Conservation (phyloP, 2,113 vertebrate species). For the Apistogramma diplotaenia region DNA sequence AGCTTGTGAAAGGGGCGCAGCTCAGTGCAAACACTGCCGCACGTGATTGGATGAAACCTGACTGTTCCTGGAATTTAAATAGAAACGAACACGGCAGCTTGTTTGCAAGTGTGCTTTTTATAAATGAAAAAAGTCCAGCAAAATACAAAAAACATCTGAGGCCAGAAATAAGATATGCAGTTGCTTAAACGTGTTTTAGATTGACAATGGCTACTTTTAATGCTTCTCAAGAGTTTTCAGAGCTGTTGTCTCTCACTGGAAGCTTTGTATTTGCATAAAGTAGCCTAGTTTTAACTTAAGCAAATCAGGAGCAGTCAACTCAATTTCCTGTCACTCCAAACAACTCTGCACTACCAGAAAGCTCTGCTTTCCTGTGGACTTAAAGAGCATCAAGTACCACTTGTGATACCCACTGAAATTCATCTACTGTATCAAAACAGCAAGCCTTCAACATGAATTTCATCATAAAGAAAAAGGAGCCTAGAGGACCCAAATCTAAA, state of each 20-base stretch:
- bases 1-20: too few relatives aligned
- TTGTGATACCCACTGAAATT: not conserved
- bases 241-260: not conserved
- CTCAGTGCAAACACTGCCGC: not conserved
- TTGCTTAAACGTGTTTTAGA: not conserved
- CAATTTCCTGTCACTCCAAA: not conserved
- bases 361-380: not conserved
- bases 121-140: not conserved
- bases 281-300: not conserved
- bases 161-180: not conserved
- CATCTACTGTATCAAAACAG: not conserved
- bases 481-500: not conserved
- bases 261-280: not conserved
- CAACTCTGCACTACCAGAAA: not conserved
- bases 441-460: not conserved
- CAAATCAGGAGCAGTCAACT: not conserved
- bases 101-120: not conserved
- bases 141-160: not conserved
- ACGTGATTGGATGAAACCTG: not conserved
- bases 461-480: not conserved
- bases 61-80: too few relatives aligned
- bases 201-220: not conserved
- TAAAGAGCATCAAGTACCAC: not conserved
- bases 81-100: not conserved
- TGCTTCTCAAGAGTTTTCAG: not conserved